phyloP scores from a whole-genome alignment of 1,140 invertebrate genomes.

The Eriocheir sinensis region DNA sequence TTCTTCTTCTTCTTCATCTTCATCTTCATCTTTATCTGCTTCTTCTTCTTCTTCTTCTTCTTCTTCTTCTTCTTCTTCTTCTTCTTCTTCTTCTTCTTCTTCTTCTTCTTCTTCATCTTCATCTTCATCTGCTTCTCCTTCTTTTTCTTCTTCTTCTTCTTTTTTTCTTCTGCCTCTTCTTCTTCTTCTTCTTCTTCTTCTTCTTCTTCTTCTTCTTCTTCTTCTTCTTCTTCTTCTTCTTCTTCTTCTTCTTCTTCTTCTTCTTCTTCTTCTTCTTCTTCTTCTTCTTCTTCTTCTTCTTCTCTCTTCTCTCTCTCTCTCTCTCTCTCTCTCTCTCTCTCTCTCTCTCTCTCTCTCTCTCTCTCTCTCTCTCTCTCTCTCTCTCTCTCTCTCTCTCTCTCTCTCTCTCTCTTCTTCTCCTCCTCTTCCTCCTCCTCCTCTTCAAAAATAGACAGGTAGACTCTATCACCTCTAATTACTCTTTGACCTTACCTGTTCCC shows the following conservation, averaged over 20 bases:
- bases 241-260: background rate
- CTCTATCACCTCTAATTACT: too few species aligned
- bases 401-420: too few species aligned
- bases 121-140: background rate
- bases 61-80: background rate
- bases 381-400: too few species aligned
- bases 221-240: background rate
- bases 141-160: background rate
- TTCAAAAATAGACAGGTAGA: too few species aligned
- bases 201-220: background rate
- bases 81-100: background rate
- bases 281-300: background rate
- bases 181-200: background rate
- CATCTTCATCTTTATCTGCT: background rate
- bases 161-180: background rate
- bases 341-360: too few species aligned
- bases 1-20: background rate
- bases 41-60: background rate
- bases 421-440: too few species aligned
- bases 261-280: background rate
- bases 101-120: background rate
- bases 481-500: too few species aligned
- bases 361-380: too few species aligned
- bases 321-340: too few species aligned
- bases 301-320: too few species aligned